Evolutionary conservation across 30 jellyfish, hydroid and myxozoan genomes (phyloP), one percentile per base, ranked within the genome.

Genomic region (Aurelia aurita): DNA sequence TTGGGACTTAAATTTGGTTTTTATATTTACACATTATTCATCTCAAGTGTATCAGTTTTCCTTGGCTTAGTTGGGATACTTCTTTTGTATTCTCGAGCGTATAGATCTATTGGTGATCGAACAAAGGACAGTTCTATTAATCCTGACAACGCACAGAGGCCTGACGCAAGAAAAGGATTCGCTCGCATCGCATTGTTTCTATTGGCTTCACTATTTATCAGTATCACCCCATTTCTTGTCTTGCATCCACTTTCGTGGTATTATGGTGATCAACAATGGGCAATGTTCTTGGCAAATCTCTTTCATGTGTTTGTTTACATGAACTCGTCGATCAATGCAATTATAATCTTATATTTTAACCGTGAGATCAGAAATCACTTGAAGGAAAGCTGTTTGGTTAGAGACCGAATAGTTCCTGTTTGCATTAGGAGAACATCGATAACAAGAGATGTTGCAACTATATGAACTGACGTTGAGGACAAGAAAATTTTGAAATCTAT

Each of bases 1-100:
- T 55, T 55, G 67, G 67, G 67, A 13, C 25, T 55, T 18, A 55
- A 55, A 18, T 55, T 55, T 22, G 67, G 67, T n/a, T 55, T 55
- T 55, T 55, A 55, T 22, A n/a, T 22, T 12, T 18, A 18, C 29
- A 22, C 29, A 25, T 25, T 55, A 1, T 55, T n/a, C 28, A 22
- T 55, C 14, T 55, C 67, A 55, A 55, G 67, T 55, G 12, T n/a
- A 1, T 18, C 67, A 22, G 67, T 15, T 12, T 55, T 55, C 29
- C 29, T 22, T 22, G 25, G 25, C 3, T 22, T 55, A 18, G 12
- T n/a, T 18, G 67, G 0, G 25, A n/a, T 55, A 0, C 13, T 55
- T 15, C 5, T 14, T 55, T 55, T 55, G 29, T 55, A 55, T 15
- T 55, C 0, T 18, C 25, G 14, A 55, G 67, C 67, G 13, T 55